Base-by-base conservation (phyloP, 2,888 invertebrate genomes). In the Allophyes oxyacanthae region DNA sequence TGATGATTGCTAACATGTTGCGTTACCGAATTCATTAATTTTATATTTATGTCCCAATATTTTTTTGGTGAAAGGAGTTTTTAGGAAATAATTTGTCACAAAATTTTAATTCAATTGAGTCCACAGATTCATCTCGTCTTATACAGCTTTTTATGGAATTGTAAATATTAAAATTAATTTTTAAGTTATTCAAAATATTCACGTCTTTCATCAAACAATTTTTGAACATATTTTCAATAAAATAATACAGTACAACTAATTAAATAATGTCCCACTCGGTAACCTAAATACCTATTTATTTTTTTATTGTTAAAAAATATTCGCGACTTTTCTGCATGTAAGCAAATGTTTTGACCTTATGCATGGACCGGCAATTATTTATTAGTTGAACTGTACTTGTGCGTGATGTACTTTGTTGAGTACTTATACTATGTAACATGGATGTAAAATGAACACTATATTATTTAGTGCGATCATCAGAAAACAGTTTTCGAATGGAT, bases 401-500 rank as follows among this genome's bases (percentile, higher is more conserved):
- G 20, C 4, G 57, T 56, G 57, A 71, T 64, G n/a, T n/a, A n/a
- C 55, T 64, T 64, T 69, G 30, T 50, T 61, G 61, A 68, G 80
- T 74, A 78, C 76, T 69, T 79, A 75, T 20, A 4, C 56, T 60
- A 53, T 60, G 43, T 59, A 64, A 58, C 56, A 69, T 63, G 20
- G 37, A 62, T 75, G 72, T 78, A 60, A 68, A 66, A 60, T 69
- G 40, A 61, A 59, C 37, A 64, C 51, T 58, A n/a, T n/a, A n/a
- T n/a, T n/a, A 42, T 11, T 49, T 54, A 60, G 58, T 55, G 48
- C 8, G 62, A 64, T 65, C 62, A 64, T 64, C 60, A 65, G 51
- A 33, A 58, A 63, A 56, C 20, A 46, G 40, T 61, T 60, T 71
- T 77, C 61, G 69, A 76, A 76, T 77, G 72, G 64, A 66, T 57